Base-by-base conservation (phyloP, 2,113 vertebrate genomes). In the Halcyon malimbica region DNA sequence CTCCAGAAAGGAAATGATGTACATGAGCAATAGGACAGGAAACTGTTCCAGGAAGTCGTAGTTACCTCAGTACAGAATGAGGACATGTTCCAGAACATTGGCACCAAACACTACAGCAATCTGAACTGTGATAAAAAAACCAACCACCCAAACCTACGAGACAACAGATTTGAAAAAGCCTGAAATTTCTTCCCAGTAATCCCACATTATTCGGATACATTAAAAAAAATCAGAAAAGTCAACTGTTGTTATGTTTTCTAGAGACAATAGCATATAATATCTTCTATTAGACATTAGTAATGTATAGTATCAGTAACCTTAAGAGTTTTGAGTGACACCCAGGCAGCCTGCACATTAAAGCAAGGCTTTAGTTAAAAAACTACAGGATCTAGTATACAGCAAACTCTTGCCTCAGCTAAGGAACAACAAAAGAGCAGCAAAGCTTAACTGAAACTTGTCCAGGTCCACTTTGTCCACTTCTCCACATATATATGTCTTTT, bases 31-130 rank as follows among this genome's bases (percentile, higher is more conserved):
- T 14, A 65, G 65, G 68, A 98, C 98, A 59, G 98, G 97, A 95
- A 99, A 97, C 64, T 60, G 35, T 48, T 98, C 97, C 62, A 99
- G 97, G 96, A 98, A 98, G 96, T 98, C 98, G 89, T 96, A 97
- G 67, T 97, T 95, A 83, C 98, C 98, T 87, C 42, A 12, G 74
- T 98, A 99, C 95, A 99, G 94, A 92, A 33, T 97, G 80, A 94
- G 90, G 87, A 98, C 65, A 81, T 98, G 96, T 42, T 98, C 88
- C 94, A 99, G 93, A 86, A 97, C 94, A 65, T 81, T 96, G 76
- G n/a, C 68, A 79, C 98, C 98, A 91, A 99, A 99, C 67, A 98
- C 71, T 74, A 92, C 20, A 77, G 94, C 89, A 89, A 98, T 82
- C 48, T 98, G 96, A 95, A 98, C 97, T 98, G 96, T 11, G 95